Percentiles rank a stretch among this genome's conserved stretches.
Conservation (phyloP, 2,797 vertebrate genomes). For the Sebastolobus alascanus region DNA sequence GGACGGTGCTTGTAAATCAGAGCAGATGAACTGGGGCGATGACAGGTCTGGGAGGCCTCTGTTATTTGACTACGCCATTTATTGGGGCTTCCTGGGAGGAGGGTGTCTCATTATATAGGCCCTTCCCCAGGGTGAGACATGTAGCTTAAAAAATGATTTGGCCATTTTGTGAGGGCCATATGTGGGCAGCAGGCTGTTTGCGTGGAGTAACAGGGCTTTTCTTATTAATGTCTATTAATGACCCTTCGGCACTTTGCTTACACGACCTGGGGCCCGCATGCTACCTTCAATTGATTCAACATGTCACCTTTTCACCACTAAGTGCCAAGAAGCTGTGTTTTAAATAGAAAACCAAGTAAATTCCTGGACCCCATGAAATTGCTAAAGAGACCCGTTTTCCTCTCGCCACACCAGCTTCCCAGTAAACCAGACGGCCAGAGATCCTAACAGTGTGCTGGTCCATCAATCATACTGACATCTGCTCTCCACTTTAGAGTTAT, state of each 20-base stretch:
- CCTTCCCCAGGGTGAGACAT: constrained; percentile 58
- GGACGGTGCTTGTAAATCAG: constrained; percentile 85
- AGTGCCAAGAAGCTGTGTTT: constrained; percentile 62
- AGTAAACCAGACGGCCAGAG: constrained; percentile 56
- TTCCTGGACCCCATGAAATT: constrained; percentile 61
- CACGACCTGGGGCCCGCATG: constrained; percentile 68
- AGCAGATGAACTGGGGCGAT: constrained; percentile 78
- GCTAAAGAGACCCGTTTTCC: constrained; percentile 50
- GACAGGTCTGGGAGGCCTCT: constrained; percentile 78
- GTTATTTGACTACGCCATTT: constrained; percentile 78
- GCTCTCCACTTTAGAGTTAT: constrained; percentile 42
- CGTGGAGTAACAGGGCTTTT: constrained; percentile 46
- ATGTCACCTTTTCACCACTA: constrained; percentile 78
- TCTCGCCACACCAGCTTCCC: constrained; percentile 39
- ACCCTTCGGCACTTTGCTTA: constrained; percentile 73
- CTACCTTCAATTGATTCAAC: constrained; percentile 77
- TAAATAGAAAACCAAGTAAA: constrained; percentile 64
- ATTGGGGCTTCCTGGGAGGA: constrained; percentile 68
- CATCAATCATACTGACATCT: constrained; percentile 69
- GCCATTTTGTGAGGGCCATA: constrained; percentile 50
- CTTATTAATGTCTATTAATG: constrained; percentile 76
- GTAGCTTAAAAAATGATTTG: constrained; percentile 75
- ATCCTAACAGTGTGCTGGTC: constrained; percentile 35
- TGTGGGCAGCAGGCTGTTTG: constrained; percentile 42
- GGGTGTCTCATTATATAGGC: constrained; percentile 68